Percentiles rank a stretch among this genome's conserved stretches.
These are phyloP conservation scores for Drosophila barbarae DNA, from an alignment of 2,888 invertebrate species.

Conservation along the genomic window DNA sequence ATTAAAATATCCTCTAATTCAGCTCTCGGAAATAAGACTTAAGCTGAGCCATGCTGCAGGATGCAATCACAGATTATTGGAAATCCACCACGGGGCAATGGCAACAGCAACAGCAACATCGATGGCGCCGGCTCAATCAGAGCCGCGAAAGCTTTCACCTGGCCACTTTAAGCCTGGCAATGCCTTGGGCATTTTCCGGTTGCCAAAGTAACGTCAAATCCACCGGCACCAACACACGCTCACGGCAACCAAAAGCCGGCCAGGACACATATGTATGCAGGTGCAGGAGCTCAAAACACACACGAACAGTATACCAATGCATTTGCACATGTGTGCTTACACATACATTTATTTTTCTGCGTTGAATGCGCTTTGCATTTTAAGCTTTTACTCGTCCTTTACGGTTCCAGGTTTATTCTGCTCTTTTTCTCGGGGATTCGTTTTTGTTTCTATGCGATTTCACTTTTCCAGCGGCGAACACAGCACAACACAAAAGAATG, in stretches of 20 bases:
- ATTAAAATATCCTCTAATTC: not conserved
- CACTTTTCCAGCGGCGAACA: constrained; percentile 26
- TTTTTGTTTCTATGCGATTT: constrained; percentile 28
- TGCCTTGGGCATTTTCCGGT: constrained; percentile 38
- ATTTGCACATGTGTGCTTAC: constrained; percentile 18
- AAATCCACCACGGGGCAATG: constrained; percentile 3
- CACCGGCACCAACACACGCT: constrained; percentile 47
- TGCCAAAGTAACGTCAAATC: constrained; percentile 48
- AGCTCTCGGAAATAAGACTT: not conserved
- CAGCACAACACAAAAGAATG: constrained; percentile 44
- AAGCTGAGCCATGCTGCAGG: not conserved
- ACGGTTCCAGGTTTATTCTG: constrained; percentile 28
- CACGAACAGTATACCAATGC: not conserved
- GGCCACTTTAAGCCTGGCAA: constrained; percentile 46
- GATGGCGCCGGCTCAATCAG: not conserved
- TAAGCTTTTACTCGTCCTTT: constrained; percentile 45
- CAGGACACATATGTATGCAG: constrained; percentile 17
- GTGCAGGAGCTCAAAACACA: constrained; percentile 11
- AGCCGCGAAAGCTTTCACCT: constrained; percentile 31
- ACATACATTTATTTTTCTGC: constrained; percentile 37
- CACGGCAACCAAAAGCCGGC: constrained; percentile 42
- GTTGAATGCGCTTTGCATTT: constrained; percentile 50
- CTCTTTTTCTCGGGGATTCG: constrained; percentile 14
- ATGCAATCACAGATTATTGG: constrained; percentile 8
- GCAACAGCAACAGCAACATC: not conserved